A percentile compares a stretch with the other conserved stretches of the same genome.
Evolutionary conservation across 2,888 invertebrate genomes (phyloP).

Genomic region (Doris montereyensis): DNA sequence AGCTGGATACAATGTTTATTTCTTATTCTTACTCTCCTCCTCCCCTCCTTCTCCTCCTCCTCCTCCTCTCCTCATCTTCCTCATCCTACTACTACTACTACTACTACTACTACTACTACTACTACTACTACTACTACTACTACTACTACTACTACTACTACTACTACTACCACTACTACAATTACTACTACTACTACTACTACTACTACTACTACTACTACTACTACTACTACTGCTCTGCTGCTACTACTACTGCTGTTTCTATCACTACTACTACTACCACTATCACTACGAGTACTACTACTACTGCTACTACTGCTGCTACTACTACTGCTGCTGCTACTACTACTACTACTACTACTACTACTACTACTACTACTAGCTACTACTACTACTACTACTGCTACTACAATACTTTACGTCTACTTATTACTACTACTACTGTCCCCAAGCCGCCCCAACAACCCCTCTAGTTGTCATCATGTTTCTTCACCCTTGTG

Average conservation of each 20-base stretch:
- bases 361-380: no score
- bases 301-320: no score
- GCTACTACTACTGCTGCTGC: no score
- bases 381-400: no score
- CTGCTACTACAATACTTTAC: no score
- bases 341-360: no score
- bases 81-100: constrained; percentile 11
- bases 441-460: no score
- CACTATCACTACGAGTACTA: constrained; percentile 2
- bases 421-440: no score
- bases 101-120: constrained; percentile 39
- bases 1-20: background rate
- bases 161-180: constrained; percentile 40
- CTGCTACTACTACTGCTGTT: constrained; percentile 40
- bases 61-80: background rate
- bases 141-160: constrained; percentile 42
- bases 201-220: constrained; percentile 32
- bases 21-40: background rate
- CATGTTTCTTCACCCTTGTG: no score
- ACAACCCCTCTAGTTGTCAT: no score
- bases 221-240: constrained; percentile 34
- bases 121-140: constrained; percentile 40
- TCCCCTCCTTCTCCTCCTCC: background rate
- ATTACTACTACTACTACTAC: constrained; percentile 42
- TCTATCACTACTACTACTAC: constrained; percentile 37